Conservation (phyloP, 2,797 vertebrate species). For the Gambusia yucatana region DNA sequence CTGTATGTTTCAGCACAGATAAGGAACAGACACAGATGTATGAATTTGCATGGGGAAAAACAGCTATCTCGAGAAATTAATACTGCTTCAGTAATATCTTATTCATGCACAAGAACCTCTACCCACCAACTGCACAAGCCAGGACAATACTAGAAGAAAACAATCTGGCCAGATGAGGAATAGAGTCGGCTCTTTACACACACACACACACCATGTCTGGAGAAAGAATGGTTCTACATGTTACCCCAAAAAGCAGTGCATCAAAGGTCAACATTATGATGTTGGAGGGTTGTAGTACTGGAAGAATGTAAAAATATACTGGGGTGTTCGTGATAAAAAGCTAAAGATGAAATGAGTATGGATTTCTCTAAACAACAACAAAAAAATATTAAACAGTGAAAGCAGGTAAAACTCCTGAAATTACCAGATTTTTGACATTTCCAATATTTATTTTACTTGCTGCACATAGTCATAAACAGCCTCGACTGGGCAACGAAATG, state of each 20-base stretch:
- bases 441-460: background rate
- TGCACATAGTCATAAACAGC: background rate
- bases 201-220: background rate
- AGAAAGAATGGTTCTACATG: background rate
- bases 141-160: background rate
- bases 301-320: background rate
- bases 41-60: background rate
- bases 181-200: background rate
- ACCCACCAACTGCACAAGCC: background rate
- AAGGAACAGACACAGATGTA: background rate
- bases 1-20: background rate
- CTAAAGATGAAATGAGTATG: no score
- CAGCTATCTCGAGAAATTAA: background rate
- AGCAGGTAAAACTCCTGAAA: background rate
- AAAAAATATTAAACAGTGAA: background rate
- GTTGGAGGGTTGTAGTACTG: background rate
- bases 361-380: background rate
- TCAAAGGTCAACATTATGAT: no score
- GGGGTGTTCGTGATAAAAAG: no score
- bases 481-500: background rate
- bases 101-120: background rate
- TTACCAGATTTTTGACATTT: background rate
- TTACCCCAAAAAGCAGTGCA: background rate
- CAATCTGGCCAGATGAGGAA: background rate
- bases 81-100: background rate